These are phyloP conservation scores for Notarius quadriscutis DNA, from an alignment of 2,113 vertebrate genomes.

Conservation along the genomic window DNA sequence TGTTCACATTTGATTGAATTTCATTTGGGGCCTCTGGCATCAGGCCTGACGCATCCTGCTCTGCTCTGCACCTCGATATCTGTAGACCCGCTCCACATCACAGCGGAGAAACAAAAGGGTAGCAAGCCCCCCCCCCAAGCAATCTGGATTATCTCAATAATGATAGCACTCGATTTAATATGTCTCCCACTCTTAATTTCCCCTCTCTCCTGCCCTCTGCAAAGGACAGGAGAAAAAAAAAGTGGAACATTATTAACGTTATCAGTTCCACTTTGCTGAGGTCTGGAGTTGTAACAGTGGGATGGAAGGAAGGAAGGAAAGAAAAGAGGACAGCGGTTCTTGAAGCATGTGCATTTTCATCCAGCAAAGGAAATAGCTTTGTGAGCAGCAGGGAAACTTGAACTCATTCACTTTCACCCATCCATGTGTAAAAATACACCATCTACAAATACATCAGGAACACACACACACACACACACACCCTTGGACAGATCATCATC, in stretches of 20 bases:
- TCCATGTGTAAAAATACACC: conserved; percentile 36
- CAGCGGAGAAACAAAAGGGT: conserved; percentile 13
- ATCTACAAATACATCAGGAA: conserved; percentile 8
- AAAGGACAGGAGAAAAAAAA: conserved; percentile 20
- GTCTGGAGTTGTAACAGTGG: neutral
- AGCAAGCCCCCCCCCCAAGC: neutral
- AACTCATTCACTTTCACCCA: conserved; percentile 32
- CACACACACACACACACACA: neutral
- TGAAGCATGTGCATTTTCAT: conserved; percentile 4
- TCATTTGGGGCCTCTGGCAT: conserved; percentile 27
- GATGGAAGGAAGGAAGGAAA: neutral
- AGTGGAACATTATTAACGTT: conserved; percentile 15
- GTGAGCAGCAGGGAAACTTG: conserved; percentile 4
- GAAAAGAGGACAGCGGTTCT: conserved; percentile 17
- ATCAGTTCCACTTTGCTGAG: conserved; percentile 4
- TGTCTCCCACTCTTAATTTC: conserved; percentile 26
- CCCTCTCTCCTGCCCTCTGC: conserved; percentile 9
- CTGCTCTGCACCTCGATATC: neutral
- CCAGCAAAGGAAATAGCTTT: conserved; percentile 44
- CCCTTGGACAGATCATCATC: neutral
- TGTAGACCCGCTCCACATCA: conserved; percentile 6
- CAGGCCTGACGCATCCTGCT: conserved; percentile 9
- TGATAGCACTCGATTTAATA: conserved; percentile 4
- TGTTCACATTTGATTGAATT: conserved; percentile 52
- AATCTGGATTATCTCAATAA: conserved; percentile 27